Evolutionary conservation across 2,113 vertebrate species (phyloP), one percentile per base, ranked within the genome.

Genomic region (Vireo altiloquus): DNA sequence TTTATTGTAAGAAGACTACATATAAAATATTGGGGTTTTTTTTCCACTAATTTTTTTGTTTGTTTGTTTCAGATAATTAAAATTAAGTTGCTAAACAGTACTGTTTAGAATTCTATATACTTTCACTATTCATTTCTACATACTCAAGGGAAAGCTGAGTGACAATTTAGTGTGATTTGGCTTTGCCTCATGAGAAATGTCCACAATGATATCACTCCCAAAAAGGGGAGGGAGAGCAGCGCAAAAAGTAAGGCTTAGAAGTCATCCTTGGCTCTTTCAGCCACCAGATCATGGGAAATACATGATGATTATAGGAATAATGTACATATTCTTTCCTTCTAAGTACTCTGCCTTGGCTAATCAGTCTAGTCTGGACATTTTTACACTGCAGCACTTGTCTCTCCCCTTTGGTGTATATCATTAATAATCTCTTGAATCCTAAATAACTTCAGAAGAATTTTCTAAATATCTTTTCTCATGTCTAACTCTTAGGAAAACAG

Each of bases 221-320:
- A 13, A 68, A 89, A 17, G 3, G 6, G 4, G 9, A 27, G 0
- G 1, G 8, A 1, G 2, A 3, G n/a, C 54, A 25, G 8, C n/a
- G 9, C 12, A 68, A 44, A 84, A 89, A 37, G 25, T 35, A 79
- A 84, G 47, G 4, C 9, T 66, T 52, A 75, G 39, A 84, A 75
- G 14, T 66, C 3, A 84, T 47, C 4, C 1, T 68, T 15, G 75
- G 28, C 49, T 56, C 13, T 87, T 82, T 66, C 39, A 78, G 30
- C 27, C 39, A 27, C 1, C 1, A 54, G 22, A n/a, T 35, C 2
- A 42, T 33, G 6, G 53, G 42, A 91, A 84, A 75, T 46, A 59
- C 4, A 18, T 56, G 1, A 60, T 31, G 16, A 59, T 75, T 49
- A 75, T 6, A 23, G 9, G 23, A 85, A 50, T 50, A 63, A 71